Evolutionary conservation across 1,140 invertebrate genomes (phyloP).

Genomic region (Nephila pilipes): DNA sequence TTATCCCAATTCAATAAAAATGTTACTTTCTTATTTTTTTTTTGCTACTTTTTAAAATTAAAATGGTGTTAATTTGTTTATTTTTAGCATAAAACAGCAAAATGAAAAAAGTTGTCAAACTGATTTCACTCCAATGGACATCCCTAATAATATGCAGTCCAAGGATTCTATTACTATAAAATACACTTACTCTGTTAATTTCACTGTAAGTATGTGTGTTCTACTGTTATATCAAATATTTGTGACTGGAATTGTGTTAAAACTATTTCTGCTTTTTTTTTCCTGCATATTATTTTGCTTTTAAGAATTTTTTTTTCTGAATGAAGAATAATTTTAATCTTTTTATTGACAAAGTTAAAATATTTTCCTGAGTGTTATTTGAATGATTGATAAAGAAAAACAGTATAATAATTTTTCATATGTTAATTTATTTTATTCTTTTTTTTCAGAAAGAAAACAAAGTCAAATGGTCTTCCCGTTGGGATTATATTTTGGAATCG

Average conservation of each 20-base stretch:
- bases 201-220: conserved; percentile 84
- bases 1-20: background rate
- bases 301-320: conserved; percentile 81
- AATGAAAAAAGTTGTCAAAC: conserved; percentile 83
- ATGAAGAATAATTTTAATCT: conserved; percentile 84
- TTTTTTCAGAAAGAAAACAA: conserved; percentile 87
- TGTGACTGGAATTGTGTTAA: no score
- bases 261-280: background rate
- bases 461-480: conserved; percentile 98
- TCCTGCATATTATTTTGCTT: conserved; percentile 6
- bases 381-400: no score
- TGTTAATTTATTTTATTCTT: background rate
- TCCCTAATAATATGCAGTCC: conserved; percentile 84
- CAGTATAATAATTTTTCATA: conserved; percentile 20
- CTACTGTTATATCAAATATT: background rate
- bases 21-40: background rate
- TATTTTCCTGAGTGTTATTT: background rate
- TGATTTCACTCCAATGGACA: conserved; percentile 85
- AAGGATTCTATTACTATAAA: conserved; percentile 86
- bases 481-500: conserved; percentile 99
- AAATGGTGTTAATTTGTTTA: conserved; percentile 14
- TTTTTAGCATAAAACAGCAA: conserved; percentile 81
- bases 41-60: background rate
- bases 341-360: background rate
- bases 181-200: conserved; percentile 94